phyloP scores from a whole-genome alignment of 2,888 invertebrate species.

The Nephrotoma guestfalica region DNA sequence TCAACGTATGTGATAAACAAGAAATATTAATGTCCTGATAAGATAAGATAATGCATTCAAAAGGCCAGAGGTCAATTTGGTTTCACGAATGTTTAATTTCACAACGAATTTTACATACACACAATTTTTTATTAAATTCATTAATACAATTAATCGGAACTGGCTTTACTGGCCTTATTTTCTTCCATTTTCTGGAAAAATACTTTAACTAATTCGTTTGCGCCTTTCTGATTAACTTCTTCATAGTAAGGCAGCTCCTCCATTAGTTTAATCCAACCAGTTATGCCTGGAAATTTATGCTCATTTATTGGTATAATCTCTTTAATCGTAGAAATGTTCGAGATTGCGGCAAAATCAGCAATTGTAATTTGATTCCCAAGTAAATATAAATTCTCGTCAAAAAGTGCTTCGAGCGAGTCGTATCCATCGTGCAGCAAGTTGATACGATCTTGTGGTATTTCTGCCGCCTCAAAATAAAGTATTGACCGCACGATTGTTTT shows the following conservation, averaged over 20 bases:
- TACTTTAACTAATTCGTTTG: background rate
- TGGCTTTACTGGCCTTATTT: background rate
- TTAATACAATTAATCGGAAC: background rate
- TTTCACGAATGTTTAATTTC: background rate
- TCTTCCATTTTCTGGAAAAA: background rate
- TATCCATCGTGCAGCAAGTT: background rate
- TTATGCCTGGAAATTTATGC: background rate
- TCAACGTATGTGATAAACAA: background rate
- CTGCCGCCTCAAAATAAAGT: background rate
- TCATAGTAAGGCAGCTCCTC: background rate
- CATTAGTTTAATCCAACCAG: background rate
- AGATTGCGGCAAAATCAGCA: slow-evolving; percentile 6
- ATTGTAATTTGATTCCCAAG: slow-evolving; percentile 13
- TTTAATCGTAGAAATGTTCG: background rate
- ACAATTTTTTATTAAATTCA: background rate
- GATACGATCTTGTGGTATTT: background rate
- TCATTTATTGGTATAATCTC: background rate
- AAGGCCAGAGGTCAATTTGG: background rate
- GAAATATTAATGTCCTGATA: background rate
- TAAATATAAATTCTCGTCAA: slow-evolving; percentile 7
- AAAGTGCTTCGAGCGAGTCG: background rate
- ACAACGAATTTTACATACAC: background rate
- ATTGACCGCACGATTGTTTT: background rate
- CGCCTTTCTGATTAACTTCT: background rate
- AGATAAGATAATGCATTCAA: background rate